phyloP scores from a whole-genome alignment of 2,113 vertebrate genomes.

The Psilopogon haemacephalus region DNA sequence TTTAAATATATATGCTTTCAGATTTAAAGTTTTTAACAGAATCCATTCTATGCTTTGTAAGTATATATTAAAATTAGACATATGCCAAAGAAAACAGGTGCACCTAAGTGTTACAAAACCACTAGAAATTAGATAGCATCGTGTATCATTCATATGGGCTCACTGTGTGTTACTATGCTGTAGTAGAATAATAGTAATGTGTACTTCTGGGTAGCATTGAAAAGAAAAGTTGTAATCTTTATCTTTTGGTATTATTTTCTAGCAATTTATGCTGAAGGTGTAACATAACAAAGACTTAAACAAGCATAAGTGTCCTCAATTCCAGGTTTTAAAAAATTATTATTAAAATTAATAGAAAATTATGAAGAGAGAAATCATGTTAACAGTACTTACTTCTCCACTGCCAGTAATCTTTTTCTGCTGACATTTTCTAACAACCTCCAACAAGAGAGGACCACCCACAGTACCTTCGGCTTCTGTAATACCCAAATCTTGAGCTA shows the following conservation, averaged over 20 bases:
- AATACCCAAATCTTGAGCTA: conserved; percentile 86
- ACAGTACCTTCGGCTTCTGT: conserved; percentile 77
- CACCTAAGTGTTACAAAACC: background rate
- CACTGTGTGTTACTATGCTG: background rate
- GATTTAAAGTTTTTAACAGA: background rate
- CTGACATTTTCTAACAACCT: conserved; percentile 83
- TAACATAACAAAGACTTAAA: background rate
- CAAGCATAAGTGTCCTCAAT: background rate
- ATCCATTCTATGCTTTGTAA: background rate
- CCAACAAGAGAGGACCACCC: conserved; percentile 83
- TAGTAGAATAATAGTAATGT: background rate
- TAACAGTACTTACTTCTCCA: conserved; percentile 73
- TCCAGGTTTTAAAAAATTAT: too few species aligned
- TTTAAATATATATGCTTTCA: background rate
- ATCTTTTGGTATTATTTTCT: background rate
- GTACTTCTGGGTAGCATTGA: background rate
- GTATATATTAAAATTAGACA: background rate
- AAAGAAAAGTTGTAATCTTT: background rate
- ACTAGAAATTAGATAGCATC: background rate
- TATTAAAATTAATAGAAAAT: background rate
- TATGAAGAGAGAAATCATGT: background rate
- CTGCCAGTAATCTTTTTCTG: conserved; percentile 55
- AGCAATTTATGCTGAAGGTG: background rate
- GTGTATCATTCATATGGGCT: background rate
- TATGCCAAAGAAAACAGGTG: background rate